A percentile compares a stretch with the other conserved stretches of the same genome.
phyloP scores from a whole-genome alignment of 2,113 vertebrate species.

The Spea multiplicata region DNA sequence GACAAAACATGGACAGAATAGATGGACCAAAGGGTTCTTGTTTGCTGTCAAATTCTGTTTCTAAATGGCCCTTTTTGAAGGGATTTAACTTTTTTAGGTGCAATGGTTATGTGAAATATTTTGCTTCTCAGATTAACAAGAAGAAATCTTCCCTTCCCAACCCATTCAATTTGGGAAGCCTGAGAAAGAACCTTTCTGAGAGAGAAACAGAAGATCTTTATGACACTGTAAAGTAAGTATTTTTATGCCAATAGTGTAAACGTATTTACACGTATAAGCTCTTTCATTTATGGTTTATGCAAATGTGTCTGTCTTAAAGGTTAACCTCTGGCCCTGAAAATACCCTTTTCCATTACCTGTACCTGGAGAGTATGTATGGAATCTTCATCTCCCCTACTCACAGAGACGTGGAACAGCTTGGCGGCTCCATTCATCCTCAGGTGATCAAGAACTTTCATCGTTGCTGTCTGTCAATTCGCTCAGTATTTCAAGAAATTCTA shows the following conservation, averaged over 20 bases:
- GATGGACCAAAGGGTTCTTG: too few species aligned
- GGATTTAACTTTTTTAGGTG: neutral
- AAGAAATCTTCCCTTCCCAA: conserved; percentile 78
- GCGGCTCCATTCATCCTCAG: conserved; percentile 84
- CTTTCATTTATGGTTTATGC: neutral
- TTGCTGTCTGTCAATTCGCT: conserved; percentile 91
- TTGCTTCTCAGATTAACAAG: conserved; percentile 68
- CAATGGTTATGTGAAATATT: conserved; percentile 7
- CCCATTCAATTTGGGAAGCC: conserved; percentile 80
- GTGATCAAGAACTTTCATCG: conserved; percentile 92
- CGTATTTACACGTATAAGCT: neutral
- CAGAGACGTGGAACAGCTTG: conserved; percentile 79
- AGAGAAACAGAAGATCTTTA: conserved; percentile 76
- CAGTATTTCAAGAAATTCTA: conserved; percentile 81
- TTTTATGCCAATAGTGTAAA: neutral
- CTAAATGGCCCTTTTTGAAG: too few species aligned
- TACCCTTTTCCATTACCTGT: conserved; percentile 92
- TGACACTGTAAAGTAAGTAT: conserved; percentile 76
- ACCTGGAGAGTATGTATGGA: conserved; percentile 87
- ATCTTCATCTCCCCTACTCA: conserved; percentile 92
- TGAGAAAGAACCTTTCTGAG: conserved; percentile 81
- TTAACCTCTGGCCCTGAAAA: conserved; percentile 88
- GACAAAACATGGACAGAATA: too few species aligned
- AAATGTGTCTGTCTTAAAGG: conserved; percentile 59
- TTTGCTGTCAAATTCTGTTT: too few species aligned